Conservation (phyloP, 2,113 vertebrate genomes). For the Hyla sarda region DNA sequence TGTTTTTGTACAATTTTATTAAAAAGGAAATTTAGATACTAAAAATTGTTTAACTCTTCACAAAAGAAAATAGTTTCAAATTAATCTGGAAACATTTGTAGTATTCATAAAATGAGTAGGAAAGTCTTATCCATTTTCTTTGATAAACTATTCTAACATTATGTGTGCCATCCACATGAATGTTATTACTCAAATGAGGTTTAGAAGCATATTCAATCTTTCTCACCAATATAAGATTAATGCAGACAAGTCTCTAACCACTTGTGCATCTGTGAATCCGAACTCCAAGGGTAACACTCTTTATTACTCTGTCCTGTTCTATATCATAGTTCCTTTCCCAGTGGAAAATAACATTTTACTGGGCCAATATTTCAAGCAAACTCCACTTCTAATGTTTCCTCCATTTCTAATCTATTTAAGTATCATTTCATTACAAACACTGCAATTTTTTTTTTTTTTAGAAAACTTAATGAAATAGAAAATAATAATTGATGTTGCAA, state of each 20-base stretch:
- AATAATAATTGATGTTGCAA: background rate
- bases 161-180: slow-evolving; percentile 49
- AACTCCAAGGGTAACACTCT: slow-evolving; percentile 39
- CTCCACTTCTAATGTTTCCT: slow-evolving; percentile 13
- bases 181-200: slow-evolving; percentile 51
- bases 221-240: slow-evolving; percentile 49
- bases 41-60: background rate
- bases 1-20: slow-evolving; percentile 1
- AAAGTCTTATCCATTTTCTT: slow-evolving; percentile 31
- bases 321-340: slow-evolving; percentile 42
- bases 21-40: background rate
- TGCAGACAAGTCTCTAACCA: slow-evolving; percentile 53
- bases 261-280: slow-evolving; percentile 52
- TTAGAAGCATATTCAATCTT: slow-evolving; percentile 31
- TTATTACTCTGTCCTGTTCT: slow-evolving; percentile 46
- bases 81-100: slow-evolving; percentile 48
- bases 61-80: slow-evolving; percentile 14
- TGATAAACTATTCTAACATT: slow-evolving; percentile 51
- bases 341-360: slow-evolving; percentile 34
- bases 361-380: slow-evolving; percentile 4
- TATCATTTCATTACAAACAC: background rate
- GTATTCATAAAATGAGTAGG: slow-evolving; percentile 29
- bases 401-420: slow-evolving; percentile 1
- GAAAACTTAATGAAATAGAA: background rate
- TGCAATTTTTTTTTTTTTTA: background rate